phyloP scores from a whole-genome alignment of 2,888 invertebrate species.

The Apamea crenata region DNA sequence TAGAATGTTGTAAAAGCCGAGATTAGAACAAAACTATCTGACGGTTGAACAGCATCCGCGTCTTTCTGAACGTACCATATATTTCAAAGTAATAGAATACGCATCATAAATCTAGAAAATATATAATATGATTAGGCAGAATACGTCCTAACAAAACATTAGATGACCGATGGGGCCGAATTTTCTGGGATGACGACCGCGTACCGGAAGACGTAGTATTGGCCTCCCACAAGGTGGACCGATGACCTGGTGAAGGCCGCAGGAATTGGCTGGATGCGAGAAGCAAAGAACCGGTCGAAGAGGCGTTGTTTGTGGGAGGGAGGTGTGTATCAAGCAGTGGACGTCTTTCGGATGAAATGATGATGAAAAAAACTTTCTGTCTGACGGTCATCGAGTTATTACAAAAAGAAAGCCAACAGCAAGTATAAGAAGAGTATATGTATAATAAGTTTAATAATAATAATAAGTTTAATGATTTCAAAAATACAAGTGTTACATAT shows the following conservation, averaged over 20 bases:
- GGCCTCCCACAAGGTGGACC: neutral
- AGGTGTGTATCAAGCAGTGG: neutral
- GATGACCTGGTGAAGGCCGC: neutral
- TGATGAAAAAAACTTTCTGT: neutral
- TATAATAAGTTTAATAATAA: no score
- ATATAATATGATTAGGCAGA: neutral
- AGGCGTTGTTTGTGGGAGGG: neutral
- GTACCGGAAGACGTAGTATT: neutral
- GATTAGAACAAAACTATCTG: slow-evolving; percentile 30
- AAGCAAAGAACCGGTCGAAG: neutral
- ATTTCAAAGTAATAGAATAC: neutral
- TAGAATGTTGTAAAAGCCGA: slow-evolving; percentile 49
- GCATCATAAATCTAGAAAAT: neutral
- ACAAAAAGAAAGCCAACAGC: neutral
- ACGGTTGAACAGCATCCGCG: neutral
- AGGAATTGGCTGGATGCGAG: neutral
- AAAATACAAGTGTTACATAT: no score
- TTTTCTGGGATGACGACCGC: neutral
- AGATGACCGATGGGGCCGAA: neutral
- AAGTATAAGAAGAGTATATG: neutral
- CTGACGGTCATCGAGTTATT: neutral
- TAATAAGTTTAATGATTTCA: no score
- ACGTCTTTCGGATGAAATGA: neutral
- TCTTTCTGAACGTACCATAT: neutral
- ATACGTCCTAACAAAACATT: neutral